Base-by-base conservation (phyloP, 1,140 invertebrate genomes). In the Gryllus bimaculatus region DNA sequence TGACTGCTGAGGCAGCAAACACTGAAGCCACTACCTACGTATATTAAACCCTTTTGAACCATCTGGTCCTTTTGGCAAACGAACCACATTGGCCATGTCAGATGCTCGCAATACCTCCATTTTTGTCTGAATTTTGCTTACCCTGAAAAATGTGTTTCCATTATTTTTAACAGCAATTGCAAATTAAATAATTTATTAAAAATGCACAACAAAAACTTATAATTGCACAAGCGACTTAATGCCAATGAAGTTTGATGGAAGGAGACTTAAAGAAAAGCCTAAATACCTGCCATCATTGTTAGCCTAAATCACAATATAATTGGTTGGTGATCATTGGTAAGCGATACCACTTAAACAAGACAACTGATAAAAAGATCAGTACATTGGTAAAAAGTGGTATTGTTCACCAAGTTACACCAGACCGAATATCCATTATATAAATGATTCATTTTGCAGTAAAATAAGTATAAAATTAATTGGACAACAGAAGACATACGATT, bases 41-140 rank as follows among this genome's bases (percentile, higher is more conserved):
- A 88, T 83, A 81, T 86, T 89, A 81, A 90, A 90, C 49, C 89
- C 89, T 76, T 85, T 87, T 20, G 88, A 89, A 80, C 89, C 89
- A 81, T 90, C 89, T 48, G 89, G 89, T 78, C 89, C 89, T 79
- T 83, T 85, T 47, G 89, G 89, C 84, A 88, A 85, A 81, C 89
- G 84, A 80, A 89, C 82, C 15, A 90, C 84, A 83, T 88, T 87
- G 47, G 73, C 78, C 47, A 39, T 73, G 47, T 82, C 82, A 48
- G 73, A 78, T 26, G 81, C 77, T 76, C 80, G 78, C 47, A 82
- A 77, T 18, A 81, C 75, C 77, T 81, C 81, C 75, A 82, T 81
- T 80, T 81, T 81, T 75, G 78, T 80, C 73, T 80, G 79, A 76
- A 81, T 82, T 78, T 81, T 80, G 47, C 79, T 81, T 48, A 80